phyloP scores from a whole-genome alignment of 2,888 invertebrate species.

The Andrena trimmerana region DNA sequence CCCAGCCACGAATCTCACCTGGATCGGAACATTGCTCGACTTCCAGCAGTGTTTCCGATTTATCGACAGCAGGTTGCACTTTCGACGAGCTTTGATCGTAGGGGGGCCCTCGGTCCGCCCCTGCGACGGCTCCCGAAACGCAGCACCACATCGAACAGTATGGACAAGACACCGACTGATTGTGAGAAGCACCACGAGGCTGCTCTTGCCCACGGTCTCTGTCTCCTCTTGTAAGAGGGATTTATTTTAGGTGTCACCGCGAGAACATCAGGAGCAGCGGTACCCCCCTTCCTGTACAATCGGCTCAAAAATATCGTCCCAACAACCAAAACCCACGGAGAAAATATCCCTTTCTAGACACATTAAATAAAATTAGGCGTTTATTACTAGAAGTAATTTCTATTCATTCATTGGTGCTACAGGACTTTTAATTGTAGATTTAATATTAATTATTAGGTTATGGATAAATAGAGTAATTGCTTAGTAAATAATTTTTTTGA shows the following conservation, averaged over 20 bases:
- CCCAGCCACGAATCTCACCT: constrained; percentile 54
- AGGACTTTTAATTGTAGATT: no score
- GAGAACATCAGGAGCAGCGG: constrained; percentile 43
- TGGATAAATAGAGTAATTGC: no score
- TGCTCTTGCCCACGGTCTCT: constrained; percentile 52
- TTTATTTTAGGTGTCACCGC: constrained; percentile 67
- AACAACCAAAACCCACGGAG: no score
- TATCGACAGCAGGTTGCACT: constrained; percentile 22
- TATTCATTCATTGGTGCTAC: background rate
- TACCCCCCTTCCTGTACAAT: constrained; percentile 22
- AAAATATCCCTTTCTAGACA: no score
- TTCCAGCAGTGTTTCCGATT: constrained; percentile 35
- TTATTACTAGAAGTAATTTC: background rate
- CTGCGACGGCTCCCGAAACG: constrained; percentile 77
- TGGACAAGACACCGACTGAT: constrained; percentile 65
- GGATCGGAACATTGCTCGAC: constrained; percentile 36
- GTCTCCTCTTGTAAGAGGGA: constrained; percentile 54
- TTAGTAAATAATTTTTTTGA: no score
- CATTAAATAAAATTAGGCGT: no score
- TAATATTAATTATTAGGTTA: no score
- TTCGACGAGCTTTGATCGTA: constrained; percentile 41
- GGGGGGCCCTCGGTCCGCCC: constrained; percentile 58
- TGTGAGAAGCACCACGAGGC: constrained; percentile 44
- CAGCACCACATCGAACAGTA: constrained; percentile 80
- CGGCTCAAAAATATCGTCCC: no score